phyloP scores from a whole-genome alignment of 2,888 invertebrate species.

The Eupithecia vulgata region DNA sequence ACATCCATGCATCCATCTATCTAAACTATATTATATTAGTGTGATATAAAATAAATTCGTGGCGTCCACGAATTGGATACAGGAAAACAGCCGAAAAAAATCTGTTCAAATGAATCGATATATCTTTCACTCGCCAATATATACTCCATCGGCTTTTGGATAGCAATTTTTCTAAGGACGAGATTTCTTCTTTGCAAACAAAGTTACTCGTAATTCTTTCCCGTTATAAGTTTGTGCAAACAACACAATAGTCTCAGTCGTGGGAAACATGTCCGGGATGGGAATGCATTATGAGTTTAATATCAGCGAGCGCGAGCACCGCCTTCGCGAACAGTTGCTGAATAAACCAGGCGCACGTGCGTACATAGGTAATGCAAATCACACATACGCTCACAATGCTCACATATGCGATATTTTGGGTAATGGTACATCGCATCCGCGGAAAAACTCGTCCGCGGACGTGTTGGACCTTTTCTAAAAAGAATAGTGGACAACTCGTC shows the following conservation, averaged over 20 bases:
- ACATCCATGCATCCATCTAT: no score
- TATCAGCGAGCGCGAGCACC: neutral
- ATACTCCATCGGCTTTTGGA: no score
- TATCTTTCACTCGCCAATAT: neutral
- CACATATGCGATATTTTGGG: neutral
- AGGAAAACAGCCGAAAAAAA: neutral
- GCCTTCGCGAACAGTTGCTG: neutral
- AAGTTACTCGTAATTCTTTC: neutral
- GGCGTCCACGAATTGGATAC: neutral
- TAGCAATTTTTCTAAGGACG: neutral
- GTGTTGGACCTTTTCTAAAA: no score
- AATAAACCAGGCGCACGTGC: constrained; percentile 14
- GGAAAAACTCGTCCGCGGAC: no score
- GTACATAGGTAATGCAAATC: constrained; percentile 4
- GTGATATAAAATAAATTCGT: no score
- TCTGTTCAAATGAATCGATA: neutral
- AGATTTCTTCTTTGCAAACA: neutral
- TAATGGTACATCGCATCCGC: no score
- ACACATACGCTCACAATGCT: neutral
- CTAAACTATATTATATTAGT: no score
- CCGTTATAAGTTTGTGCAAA: neutral
- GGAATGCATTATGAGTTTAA: constrained; percentile 6
- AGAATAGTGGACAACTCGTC: no score
- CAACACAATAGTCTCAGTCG: neutral
- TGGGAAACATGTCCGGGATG: neutral